Evolutionary conservation across 2,113 vertebrate genomes (phyloP), one percentile per base, ranked within the genome.

Genomic region (Nesogale talazaci): DNA sequence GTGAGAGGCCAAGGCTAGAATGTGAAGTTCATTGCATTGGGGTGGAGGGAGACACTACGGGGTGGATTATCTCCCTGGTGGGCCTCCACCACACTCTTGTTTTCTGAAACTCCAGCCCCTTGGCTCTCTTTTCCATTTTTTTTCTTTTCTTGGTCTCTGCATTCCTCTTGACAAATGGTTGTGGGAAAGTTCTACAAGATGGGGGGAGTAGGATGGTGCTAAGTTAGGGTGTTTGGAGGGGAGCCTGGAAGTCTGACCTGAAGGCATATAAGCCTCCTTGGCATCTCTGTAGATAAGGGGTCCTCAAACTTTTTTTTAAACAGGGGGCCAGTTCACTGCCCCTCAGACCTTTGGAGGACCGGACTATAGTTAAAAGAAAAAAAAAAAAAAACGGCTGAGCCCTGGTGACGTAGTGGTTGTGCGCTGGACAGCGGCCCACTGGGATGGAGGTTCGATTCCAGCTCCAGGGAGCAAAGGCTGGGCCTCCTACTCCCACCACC

Each of bases 81-180:
- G 15, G 77, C 67, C 88, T 59, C 10, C 1, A 23, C 86, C 94
- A 83, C 77, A 86, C 92, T 92, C 29, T 76, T 76, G 59, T 84
- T 95, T 83, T 70, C 86, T 76, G 65, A 34, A 83, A 75, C 80
- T 56, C 72, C 23, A 29, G 61, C 40, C 38, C 29, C 89, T 87
- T 89, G 76, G 69, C 90, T 90, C 94, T 92, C 90, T 91, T 72
- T 96, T 61, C 95, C 88, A 82, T 20, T 57, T 75, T 85, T 57
- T 75, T 85, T 95, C 76, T 77, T 92, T 40, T 34, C n/a, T 38
- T 75, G 27, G 36, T 89, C 56, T 38, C 63, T 74, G 63, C 29
- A 38, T 72, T 90, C 23, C 16, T 84, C 52, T 88, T 52, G 79
- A 85, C 70, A 89, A 86, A 72, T 34, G 25, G 31, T 34, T 22